Evolutionary conservation across 2,888 invertebrate species (phyloP).

Genomic region (Tortrix viridana): DNA sequence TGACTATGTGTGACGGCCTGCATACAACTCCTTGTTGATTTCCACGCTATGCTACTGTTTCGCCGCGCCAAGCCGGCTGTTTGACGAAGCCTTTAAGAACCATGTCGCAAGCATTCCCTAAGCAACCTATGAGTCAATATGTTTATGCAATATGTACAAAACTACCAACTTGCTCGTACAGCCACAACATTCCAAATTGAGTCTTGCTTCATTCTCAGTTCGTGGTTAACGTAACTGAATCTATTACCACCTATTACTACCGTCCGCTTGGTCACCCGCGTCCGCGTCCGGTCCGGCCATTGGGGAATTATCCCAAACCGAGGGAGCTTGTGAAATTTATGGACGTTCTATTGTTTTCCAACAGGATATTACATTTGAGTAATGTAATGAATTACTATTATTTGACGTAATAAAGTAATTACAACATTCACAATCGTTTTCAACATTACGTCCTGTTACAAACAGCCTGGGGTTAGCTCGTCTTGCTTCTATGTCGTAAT

Average conservation of each 20-base stretch:
- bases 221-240: background rate
- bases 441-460: too few relatives aligned
- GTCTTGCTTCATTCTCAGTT: background rate
- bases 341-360: background rate
- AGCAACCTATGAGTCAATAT: slow-evolving; percentile 12
- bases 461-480: too few relatives aligned
- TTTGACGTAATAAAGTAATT: background rate
- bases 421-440: slow-evolving; percentile 5
- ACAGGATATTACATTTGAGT: slow-evolving; percentile 13
- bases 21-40: too few relatives aligned
- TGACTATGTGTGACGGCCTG: too few relatives aligned
- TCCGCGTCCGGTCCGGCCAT: background rate
- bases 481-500: too few relatives aligned
- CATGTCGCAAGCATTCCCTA: slow-evolving; percentile 10
- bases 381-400: slow-evolving; percentile 6
- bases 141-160: slow-evolving; percentile 17
- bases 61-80: too few relatives aligned
- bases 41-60: too few relatives aligned
- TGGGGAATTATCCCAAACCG: background rate
- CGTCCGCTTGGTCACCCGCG: background rate
- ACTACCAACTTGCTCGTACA: background rate
- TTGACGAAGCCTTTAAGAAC: too few relatives aligned
- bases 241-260: slow-evolving; percentile 11
- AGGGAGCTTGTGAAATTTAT: slow-evolving; percentile 11
- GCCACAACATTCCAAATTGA: background rate